These are phyloP conservation scores for Polypterus bichir DNA, from an alignment of 2,113 vertebrate genomes.

Conservation along the genomic window DNA sequence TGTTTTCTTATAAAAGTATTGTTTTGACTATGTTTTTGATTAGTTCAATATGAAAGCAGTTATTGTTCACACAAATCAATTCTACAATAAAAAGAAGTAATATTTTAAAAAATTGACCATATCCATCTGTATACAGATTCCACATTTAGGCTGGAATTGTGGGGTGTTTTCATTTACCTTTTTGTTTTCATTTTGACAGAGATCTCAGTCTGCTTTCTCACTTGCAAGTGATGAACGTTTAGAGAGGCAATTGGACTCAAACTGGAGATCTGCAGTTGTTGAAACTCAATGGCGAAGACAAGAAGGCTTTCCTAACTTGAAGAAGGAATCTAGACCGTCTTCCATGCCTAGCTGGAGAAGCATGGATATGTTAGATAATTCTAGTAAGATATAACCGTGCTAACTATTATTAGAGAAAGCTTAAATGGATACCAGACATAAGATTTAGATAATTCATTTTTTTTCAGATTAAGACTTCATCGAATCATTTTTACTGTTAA, in stretches of 20 bases:
- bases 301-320: constrained; percentile 44
- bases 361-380: constrained; percentile 67
- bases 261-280: constrained; percentile 12
- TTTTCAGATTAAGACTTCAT: neutral
- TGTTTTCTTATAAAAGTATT: too few species aligned
- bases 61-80: too few species aligned
- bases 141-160: too few species aligned
- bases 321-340: constrained; percentile 47
- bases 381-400: constrained; percentile 48
- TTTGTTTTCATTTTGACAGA: constrained; percentile 36
- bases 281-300: constrained; percentile 26
- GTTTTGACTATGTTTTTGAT: too few species aligned
- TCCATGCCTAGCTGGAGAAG: constrained; percentile 72
- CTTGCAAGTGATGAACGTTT: constrained; percentile 56
- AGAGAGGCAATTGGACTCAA: constrained; percentile 40
- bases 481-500: constrained; percentile 6
- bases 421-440: too few species aligned
- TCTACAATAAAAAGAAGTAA: too few species aligned
- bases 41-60: too few species aligned
- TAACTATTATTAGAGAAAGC: too few species aligned
- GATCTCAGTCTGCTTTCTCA: constrained; percentile 67
- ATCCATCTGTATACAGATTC: too few species aligned
- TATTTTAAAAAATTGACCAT: too few species aligned
- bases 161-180: neutral
- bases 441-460: too few species aligned